A percentile compares a stretch with the other conserved stretches of the same genome.
phyloP scores from a whole-genome alignment of 2,797 vertebrate genomes.

The Gadopsis marmoratus region DNA sequence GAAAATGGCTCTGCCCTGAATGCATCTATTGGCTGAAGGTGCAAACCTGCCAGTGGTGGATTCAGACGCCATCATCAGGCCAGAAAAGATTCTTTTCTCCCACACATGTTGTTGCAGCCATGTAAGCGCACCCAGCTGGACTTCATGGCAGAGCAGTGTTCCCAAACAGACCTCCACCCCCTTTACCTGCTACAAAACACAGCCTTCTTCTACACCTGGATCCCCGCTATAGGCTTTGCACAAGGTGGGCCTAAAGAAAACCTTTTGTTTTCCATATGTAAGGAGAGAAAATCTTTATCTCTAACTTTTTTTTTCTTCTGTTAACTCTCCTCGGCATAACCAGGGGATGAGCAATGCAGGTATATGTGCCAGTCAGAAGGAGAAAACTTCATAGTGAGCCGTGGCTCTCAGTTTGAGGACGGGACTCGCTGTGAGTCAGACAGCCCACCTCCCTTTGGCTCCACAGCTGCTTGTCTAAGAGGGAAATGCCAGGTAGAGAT shows the following conservation, averaged over 20 bases:
- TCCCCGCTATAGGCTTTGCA: slow-evolving; percentile 86
- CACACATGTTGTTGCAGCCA: slow-evolving; percentile 76
- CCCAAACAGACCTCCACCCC: slow-evolving; percentile 86
- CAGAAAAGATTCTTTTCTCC: slow-evolving; percentile 1
- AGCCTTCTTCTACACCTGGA: slow-evolving; percentile 90
- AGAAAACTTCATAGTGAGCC: slow-evolving; percentile 91
- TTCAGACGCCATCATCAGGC: background rate
- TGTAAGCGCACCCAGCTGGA: slow-evolving; percentile 89
- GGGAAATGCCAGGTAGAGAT: slow-evolving; percentile 90
- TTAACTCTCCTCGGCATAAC: background rate
- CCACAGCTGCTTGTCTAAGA: slow-evolving; percentile 85
- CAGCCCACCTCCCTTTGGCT: slow-evolving; percentile 43
- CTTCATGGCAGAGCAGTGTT: slow-evolving; percentile 94
- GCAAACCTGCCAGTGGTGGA: background rate
- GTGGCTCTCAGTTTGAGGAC: slow-evolving; percentile 90
- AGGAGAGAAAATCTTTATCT: background rate
- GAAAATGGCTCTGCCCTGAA: background rate
- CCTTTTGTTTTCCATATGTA: background rate
- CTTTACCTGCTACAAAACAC: slow-evolving; percentile 80
- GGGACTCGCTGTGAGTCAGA: slow-evolving; percentile 91
- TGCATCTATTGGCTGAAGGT: background rate
- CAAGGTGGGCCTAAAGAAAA: slow-evolving; percentile 82
- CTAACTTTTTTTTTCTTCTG: background rate
- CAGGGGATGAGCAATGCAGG: slow-evolving; percentile 92
- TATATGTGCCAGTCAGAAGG: slow-evolving; percentile 90